These are phyloP conservation scores for Chloroclysta siterata DNA, from an alignment of 2,888 invertebrate genomes.

Conservation along the genomic window DNA sequence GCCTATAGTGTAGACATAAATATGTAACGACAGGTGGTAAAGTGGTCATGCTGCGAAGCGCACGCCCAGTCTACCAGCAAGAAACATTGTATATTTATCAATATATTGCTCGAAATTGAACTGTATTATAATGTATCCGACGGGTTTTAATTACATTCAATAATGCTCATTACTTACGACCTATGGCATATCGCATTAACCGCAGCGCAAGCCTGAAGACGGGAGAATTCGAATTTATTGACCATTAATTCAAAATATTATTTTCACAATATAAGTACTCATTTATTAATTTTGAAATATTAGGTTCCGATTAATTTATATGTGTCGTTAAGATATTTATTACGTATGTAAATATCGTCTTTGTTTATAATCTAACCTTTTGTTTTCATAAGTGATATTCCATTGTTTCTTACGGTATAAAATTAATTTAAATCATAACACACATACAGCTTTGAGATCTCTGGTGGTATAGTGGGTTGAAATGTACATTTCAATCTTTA, in stretches of 20 bases:
- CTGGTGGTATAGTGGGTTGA: neutral
- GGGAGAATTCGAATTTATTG: constrained; percentile 85
- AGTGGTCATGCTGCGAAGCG: constrained; percentile 83
- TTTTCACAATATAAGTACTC: constrained; percentile 86
- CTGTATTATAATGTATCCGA: constrained; percentile 60
- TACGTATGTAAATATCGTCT: constrained; percentile 83
- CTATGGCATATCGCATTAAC: constrained; percentile 50
- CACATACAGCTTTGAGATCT: neutral
- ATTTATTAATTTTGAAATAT: constrained; percentile 86
- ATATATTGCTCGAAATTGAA: constrained; percentile 62
- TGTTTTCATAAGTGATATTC: constrained; percentile 68
- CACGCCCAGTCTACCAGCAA: constrained; percentile 67
- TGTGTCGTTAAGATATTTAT: constrained; percentile 85
- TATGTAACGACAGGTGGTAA: constrained; percentile 85
- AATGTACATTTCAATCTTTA: too few relatives aligned
- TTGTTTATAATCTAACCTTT: constrained; percentile 81
- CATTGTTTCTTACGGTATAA: constrained; percentile 46
- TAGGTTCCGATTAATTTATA: constrained; percentile 85
- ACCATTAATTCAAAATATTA: constrained; percentile 86
- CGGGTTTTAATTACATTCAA: constrained; percentile 56
- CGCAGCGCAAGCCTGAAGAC: constrained; percentile 83
- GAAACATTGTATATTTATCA: constrained; percentile 57
- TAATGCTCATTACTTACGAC: constrained; percentile 50
- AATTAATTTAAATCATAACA: neutral
- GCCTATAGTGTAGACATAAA: constrained; percentile 85